Conservation (phyloP, 2,113 vertebrate species). For the Limnothrissa miodon region DNA sequence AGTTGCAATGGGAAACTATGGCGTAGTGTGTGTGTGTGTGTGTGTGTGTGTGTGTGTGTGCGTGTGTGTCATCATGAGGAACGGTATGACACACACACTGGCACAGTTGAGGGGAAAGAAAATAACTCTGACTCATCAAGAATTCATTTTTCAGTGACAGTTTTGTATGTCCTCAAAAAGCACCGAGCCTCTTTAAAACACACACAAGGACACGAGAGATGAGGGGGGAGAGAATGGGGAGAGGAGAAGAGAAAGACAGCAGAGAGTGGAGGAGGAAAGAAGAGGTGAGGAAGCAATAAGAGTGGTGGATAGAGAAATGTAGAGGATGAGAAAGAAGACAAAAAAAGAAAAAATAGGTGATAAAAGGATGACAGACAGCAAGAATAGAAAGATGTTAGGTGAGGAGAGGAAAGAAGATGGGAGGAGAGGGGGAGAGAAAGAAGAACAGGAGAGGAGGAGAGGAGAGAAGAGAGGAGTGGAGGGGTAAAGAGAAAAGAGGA, state of each 20-base stretch:
- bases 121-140: constrained; percentile 1
- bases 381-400: no score
- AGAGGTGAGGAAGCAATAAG: background rate
- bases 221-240: background rate
- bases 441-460: no score
- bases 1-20: background rate
- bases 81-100: constrained; percentile 8
- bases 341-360: no score
- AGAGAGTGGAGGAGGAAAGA: background rate
- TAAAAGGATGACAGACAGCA: no score
- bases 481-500: background rate
- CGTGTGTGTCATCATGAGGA: background rate
- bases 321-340: background rate
- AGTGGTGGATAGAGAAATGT: background rate
- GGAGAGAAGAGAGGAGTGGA: no score
- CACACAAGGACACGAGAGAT: background rate
- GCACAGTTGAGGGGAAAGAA: background rate
- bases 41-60: background rate
- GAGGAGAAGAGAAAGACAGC: background rate
- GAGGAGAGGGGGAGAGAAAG: no score
- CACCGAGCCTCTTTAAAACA: background rate
- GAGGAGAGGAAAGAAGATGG: background rate
- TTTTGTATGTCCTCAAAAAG: background rate
- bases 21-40: background rate
- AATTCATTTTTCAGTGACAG: background rate